These are phyloP conservation scores for Festucalex cinctus DNA, from an alignment of 2,113 vertebrate genomes.

Conservation along the genomic window DNA sequence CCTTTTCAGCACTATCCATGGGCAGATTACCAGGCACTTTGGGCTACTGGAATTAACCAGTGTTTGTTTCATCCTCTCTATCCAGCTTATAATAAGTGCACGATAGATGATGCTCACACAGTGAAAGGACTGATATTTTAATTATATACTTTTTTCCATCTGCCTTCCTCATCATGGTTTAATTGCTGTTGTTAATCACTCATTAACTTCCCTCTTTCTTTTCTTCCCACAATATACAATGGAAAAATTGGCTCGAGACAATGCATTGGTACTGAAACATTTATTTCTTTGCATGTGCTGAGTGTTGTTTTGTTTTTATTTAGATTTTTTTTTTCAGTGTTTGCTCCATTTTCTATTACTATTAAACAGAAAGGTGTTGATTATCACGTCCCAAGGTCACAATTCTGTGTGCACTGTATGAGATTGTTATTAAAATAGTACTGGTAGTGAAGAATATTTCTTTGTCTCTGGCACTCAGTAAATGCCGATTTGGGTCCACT, in stretches of 20 bases:
- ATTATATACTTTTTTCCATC: conserved; percentile 89
- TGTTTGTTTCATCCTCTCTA: conserved; percentile 89
- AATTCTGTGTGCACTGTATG: conserved; percentile 47
- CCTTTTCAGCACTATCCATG: conserved; percentile 95
- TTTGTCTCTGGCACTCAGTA: conserved; percentile 36
- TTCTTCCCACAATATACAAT: conserved; percentile 86
- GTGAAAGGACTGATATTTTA: conserved; percentile 99
- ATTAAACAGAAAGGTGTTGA: conserved; percentile 61
- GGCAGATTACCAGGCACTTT: conserved; percentile 99
- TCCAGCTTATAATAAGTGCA: conserved; percentile 99
- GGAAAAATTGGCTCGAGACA: conserved; percentile 91
- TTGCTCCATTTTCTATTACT: conserved; percentile 11
- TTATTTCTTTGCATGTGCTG: conserved; percentile 12
- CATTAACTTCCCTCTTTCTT: conserved; percentile 89
- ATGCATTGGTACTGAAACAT: conserved; percentile 56
- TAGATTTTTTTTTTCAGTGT: conserved; percentile 38
- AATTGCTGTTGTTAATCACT: conserved; percentile 86
- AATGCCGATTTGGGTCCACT: conserved; percentile 43
- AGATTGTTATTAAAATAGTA: conserved; percentile 67
- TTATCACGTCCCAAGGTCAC: conserved; percentile 52
- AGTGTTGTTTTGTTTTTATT: background rate
- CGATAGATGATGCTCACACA: conserved; percentile 99
- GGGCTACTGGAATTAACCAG: conserved; percentile 98
- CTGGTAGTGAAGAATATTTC: conserved; percentile 52
- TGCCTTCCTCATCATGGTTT: conserved; percentile 80